Evolutionary conservation across 1,140 invertebrate genomes (phyloP), one percentile per base, ranked within the genome.

Genomic region (Ips typographus): DNA sequence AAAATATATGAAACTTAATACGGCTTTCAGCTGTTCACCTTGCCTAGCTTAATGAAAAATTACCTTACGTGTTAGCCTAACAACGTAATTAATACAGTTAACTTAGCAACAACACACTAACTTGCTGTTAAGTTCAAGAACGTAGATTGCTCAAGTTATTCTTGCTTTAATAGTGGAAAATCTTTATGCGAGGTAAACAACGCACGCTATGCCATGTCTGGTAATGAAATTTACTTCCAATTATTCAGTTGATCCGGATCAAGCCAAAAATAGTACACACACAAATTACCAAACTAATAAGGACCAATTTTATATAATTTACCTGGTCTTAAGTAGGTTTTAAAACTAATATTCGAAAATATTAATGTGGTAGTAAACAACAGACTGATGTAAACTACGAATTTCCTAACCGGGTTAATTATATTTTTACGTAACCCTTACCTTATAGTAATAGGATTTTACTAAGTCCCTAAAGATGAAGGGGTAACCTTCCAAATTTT

Each of bases 151-250:
- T 6, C 22, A 47, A 61, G 40, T 38, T 61, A 61, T 61, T 40
- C 59, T 43, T 44, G 59, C 40, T 40, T 40, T 59, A 59, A 59
- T 61, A 61, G 59, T 61, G n/a, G 59, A 43, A 61, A 61, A 61
- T 61, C 59, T 61, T 22, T 61, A 40, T 42, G 39, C 40, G 42
- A 40, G 57, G 40, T 61, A 57, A 57, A 57, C 59, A 22, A n/a
- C 41, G 40, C 59, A 61, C 59, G 59, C 59, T 38, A 61, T 61
- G 47, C 59, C 53, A 56, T 61, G 59, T 47, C 47, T 2, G 43
- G 42, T 61, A 61, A 61, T 61, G 59, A 61, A 61, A 61, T 44
- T 61, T 47, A 22, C 22, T 22, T 22, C 22, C 59, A 61, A 44
- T 61, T 44, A 61, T 44, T 44, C 8, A 61, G n/a, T 47, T 61